A percentile compares a stretch with the other conserved stretches of the same genome.
Conservation (phyloP, 2,888 invertebrate species). For the Zygaena filipendulae region DNA sequence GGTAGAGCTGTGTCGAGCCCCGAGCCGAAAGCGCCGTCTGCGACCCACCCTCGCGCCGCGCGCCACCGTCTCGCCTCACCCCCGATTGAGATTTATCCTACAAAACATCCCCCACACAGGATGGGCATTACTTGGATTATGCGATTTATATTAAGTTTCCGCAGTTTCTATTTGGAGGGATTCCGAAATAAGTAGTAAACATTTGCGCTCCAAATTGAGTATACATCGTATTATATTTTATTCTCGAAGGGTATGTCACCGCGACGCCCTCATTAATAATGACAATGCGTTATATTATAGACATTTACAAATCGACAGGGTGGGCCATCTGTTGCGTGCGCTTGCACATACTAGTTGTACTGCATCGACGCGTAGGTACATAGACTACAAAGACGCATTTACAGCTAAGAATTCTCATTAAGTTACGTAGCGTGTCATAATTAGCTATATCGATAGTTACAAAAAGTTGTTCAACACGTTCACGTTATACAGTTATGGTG, state of each 20-base stretch:
- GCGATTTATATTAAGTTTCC: constrained; percentile 68
- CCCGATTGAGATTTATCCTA: constrained; percentile 63
- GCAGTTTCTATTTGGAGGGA: constrained; percentile 60
- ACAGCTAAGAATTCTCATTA: no score
- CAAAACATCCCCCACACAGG: constrained; percentile 55
- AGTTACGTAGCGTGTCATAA: no score
- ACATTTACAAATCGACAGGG: constrained; percentile 32
- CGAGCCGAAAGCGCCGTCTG: constrained; percentile 28
- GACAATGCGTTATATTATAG: constrained; percentile 48
- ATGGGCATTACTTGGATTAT: constrained; percentile 52
- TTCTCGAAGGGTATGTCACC: constrained; percentile 44
- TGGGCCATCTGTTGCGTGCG: constrained; percentile 45
- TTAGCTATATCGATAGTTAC: no score
- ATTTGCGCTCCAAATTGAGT: constrained; percentile 37
- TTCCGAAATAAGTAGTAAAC: constrained; percentile 37
- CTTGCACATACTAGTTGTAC: neutral
- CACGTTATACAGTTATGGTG: no score
- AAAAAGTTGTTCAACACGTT: no score
- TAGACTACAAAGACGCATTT: no score
- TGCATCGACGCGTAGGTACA: neutral
- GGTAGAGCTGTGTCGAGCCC: constrained; percentile 44
- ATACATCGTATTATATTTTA: constrained; percentile 44
- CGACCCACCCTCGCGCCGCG: constrained; percentile 44
- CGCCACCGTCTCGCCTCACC: constrained; percentile 40
- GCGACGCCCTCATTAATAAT: constrained; percentile 46